Evolutionary conservation across 2,888 invertebrate genomes (phyloP).

Genomic region (Eurois occulta): DNA sequence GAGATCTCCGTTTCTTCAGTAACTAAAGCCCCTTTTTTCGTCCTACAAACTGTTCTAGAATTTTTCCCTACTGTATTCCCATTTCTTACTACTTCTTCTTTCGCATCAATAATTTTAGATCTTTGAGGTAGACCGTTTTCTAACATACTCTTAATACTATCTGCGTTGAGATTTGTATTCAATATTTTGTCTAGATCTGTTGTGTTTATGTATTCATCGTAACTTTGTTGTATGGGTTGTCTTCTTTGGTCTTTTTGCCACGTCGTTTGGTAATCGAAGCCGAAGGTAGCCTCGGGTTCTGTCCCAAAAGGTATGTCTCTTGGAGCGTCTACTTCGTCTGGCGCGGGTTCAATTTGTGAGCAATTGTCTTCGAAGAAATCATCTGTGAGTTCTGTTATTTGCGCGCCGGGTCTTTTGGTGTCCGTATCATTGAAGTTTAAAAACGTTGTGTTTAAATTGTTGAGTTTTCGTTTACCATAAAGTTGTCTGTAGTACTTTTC

Average conservation of each 20-base stretch:
- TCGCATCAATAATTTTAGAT: conserved; percentile 82
- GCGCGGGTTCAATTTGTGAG: conserved; percentile 83
- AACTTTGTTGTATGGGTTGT: conserved; percentile 86
- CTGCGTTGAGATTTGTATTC: conserved; percentile 77
- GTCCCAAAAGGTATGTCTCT: conserved; percentile 76
- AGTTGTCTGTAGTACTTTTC: conserved; percentile 96
- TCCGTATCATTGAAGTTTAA: conserved; percentile 81
- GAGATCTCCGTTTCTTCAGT: conserved; percentile 87
- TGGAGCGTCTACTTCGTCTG: conserved; percentile 77
- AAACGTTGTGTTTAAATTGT: conserved; percentile 81
- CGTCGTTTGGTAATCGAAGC: conserved; percentile 80
- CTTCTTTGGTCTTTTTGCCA: conserved; percentile 90
- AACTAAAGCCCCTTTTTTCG: conserved; percentile 84
- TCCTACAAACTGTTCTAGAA: conserved; percentile 84
- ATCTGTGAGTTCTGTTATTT: conserved; percentile 88
- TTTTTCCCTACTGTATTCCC: conserved; percentile 86
- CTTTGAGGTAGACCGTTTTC: conserved; percentile 86
- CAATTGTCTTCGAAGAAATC: conserved; percentile 85
- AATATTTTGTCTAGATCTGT: conserved; percentile 84
- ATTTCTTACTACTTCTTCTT: conserved; percentile 82
- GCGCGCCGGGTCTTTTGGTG: conserved; percentile 86
- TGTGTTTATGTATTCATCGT: conserved; percentile 82
- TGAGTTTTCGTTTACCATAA: conserved; percentile 92
- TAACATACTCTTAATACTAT: conserved; percentile 85
- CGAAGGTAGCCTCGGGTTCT: conserved; percentile 85